Evolutionary conservation across 2,113 vertebrate species (phyloP).

Genomic region (Eleginops maclovinus): DNA sequence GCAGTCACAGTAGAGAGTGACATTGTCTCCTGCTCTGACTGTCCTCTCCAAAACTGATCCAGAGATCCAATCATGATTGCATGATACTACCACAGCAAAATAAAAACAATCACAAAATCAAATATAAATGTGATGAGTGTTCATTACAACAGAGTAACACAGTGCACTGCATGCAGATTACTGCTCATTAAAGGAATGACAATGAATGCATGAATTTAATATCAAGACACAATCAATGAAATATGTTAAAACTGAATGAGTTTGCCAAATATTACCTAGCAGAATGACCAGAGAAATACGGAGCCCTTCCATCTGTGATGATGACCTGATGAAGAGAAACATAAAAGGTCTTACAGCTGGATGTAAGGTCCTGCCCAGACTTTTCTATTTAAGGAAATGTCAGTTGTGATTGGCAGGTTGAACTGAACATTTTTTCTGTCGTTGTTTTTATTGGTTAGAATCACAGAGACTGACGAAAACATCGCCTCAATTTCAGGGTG

Average conservation of each 20-base stretch:
- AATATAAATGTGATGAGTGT: neutral
- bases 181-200: neutral
- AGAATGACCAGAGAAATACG: neutral
- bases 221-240: no score
- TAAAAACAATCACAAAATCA: neutral
- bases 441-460: no score
- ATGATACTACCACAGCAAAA: constrained; percentile 18
- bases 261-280: constrained; percentile 13
- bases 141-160: no score
- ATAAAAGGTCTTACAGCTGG: neutral
- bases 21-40: constrained; percentile 39
- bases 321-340: neutral
- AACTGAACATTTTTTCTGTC: constrained; percentile 5
- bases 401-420: constrained; percentile 21
- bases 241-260: no score
- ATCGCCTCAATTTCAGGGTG: no score
- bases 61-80: neutral
- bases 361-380: no score
- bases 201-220: neutral
- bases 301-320: constrained; percentile 9
- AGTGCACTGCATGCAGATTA: neutral
- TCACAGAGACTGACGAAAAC: no score
- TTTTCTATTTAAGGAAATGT: constrained; percentile 10
- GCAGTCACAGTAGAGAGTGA: constrained; percentile 54
- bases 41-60: constrained; percentile 19